Base-by-base conservation (phyloP, 2,888 invertebrate genomes). In the Idaea biselata region DNA sequence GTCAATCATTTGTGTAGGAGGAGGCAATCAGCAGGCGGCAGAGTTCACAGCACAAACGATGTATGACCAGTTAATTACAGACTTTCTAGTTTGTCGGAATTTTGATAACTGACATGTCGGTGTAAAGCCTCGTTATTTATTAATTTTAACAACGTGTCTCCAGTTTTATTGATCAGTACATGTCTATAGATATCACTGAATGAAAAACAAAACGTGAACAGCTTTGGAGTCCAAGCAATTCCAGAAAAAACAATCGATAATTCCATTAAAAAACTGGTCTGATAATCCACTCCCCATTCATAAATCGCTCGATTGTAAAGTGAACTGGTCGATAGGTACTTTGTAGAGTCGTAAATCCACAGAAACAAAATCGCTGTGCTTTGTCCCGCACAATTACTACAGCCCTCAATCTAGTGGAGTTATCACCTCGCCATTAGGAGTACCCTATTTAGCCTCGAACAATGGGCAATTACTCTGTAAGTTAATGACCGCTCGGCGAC, bases 401-500 rank as follows among this genome's bases (percentile, higher is more conserved):
- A 56, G 59, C 63, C 63, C 16, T 71, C 73, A 69, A 70, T 67
- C 63, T 71, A 63, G 67, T 69, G 66, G 65, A 65, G 64, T 72
- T 72, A 73, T 72, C 70, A 65, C 70, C 63, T 65, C 64, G 68
- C 70, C 44, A 44, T 44, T 44, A 44, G 44, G 14, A 71, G 68
- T 72, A 74, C 68, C 76, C 76, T 73, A 71, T 67, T 76, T 72
- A 67, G 18, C 16, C 18, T 14, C 68, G 68, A 77, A 83, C 81
- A 80, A 83, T 82, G 71, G 79, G 69, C 78, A 78, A 81, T 84
- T 79, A 81, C 75, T 68, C 68, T 66, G 66, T 65, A 65, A 68
- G 72, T 73, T 73, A 78, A 80, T 70, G 70, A 78, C 76, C 73
- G 73, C 68, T 66, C 60, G 68, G 75, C 76, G 77, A 78, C 78